Percentiles rank a stretch among this genome's conserved stretches.
Conservation (phyloP, 2,113 vertebrate genomes). For the Prunella fulvescens region DNA sequence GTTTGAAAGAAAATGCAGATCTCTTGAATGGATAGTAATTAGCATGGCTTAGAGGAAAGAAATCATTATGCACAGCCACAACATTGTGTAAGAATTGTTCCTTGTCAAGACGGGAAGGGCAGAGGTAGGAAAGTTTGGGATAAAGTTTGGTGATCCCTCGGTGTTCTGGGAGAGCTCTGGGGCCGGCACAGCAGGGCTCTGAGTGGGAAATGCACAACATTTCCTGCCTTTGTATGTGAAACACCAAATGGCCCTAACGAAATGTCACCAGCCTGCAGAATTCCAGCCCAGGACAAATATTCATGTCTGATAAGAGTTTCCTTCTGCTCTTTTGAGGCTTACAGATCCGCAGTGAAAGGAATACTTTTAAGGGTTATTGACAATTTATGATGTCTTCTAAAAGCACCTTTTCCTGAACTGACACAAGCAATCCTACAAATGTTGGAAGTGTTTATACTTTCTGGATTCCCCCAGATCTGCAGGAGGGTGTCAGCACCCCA, state of each 20-base stretch:
- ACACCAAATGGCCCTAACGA: accelerated
- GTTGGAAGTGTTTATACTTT: not conserved
- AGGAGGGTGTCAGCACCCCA: not conserved
- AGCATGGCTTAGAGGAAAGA: not conserved
- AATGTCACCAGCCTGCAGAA: not conserved
- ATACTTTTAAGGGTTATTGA: not conserved
- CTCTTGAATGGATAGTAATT: not conserved
- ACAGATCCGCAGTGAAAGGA: not conserved
- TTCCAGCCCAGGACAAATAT: not conserved
- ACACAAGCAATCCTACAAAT: not conserved
- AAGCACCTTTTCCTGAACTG: not conserved
- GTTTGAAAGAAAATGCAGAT: not conserved
- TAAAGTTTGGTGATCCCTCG: not conserved
- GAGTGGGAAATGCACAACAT: not conserved
- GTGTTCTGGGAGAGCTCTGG: not conserved
- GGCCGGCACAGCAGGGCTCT: not conserved
- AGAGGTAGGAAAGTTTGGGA: not conserved
- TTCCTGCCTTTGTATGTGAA: slow-evolving; percentile 12
- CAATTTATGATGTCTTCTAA: not conserved
- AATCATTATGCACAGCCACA: not conserved
- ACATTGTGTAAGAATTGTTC: not conserved
- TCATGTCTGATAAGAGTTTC: not conserved
- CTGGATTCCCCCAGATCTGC: not conserved
- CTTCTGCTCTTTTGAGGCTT: not conserved
- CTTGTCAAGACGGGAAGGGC: not conserved